phyloP scores from a whole-genome alignment of 2,797 vertebrate genomes.

The Melanotaenia pygmaea region DNA sequence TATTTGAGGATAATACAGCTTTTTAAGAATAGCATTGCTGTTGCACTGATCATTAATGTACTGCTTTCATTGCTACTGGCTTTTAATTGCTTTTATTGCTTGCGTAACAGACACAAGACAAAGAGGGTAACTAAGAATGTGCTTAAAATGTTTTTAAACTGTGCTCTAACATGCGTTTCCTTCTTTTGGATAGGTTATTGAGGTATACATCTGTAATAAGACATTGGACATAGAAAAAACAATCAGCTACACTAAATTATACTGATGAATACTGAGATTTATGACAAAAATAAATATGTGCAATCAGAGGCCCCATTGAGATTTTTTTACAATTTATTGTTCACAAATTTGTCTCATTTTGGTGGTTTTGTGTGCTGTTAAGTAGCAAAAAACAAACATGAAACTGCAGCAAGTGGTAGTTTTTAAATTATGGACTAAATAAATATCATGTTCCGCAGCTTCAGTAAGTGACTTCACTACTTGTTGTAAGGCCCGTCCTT shows the following conservation, averaged over 20 bases:
- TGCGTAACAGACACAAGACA: not conserved
- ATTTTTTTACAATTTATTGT: not conserved
- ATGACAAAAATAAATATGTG: not conserved
- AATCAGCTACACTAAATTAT: not conserved
- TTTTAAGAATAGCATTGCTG: not conserved
- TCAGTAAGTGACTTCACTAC: too few species aligned
- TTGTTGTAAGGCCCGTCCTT: too few species aligned
- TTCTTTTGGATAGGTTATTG: not conserved
- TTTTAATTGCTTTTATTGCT: too few species aligned
- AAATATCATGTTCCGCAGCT: constrained; percentile 12
- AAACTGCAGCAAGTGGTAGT: constrained; percentile 2
- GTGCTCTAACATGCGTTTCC: not conserved
- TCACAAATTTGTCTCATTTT: not conserved
- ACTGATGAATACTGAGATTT: not conserved
- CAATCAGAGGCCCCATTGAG: too few species aligned
- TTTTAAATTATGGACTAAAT: constrained; percentile 16
- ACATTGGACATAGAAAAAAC: not conserved
- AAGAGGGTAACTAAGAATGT: too few species aligned
- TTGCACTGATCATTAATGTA: not conserved
- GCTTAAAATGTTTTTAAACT: not conserved
- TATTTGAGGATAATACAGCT: not conserved
- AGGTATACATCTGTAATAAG: not conserved
- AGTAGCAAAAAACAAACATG: constrained; percentile 13
- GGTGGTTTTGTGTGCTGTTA: not conserved
- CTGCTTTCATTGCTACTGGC: not conserved